Percentiles rank a stretch among this genome's conserved stretches.
phyloP scores from a whole-genome alignment of 2,888 invertebrate species.

The Trissolcus japonicus region DNA sequence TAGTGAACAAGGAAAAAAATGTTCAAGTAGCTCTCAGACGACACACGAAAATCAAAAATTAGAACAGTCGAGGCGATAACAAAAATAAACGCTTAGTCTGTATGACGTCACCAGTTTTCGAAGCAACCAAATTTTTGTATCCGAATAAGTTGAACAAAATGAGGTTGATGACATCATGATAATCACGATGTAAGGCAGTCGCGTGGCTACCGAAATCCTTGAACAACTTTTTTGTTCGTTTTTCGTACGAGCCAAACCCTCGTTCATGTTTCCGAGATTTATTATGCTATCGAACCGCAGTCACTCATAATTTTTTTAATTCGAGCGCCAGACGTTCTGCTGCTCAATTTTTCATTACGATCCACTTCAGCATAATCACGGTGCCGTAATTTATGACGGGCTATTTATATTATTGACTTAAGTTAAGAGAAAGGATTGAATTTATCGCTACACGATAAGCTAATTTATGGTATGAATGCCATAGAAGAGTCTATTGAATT shows the following conservation, averaged over 20 bases:
- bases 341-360: slow-evolving; percentile 42
- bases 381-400: slow-evolving; percentile 13
- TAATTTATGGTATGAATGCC: background rate
- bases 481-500: no score
- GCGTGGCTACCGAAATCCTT: slow-evolving; percentile 45
- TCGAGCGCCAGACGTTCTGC: slow-evolving; percentile 8
- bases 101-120: slow-evolving; percentile 22
- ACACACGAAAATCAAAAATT: background rate
- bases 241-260: slow-evolving; percentile 42
- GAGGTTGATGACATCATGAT: slow-evolving; percentile 38
- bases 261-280: slow-evolving; percentile 44
- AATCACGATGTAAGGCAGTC: slow-evolving; percentile 41
- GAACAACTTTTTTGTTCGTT: slow-evolving; percentile 44
- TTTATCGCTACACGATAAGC: slow-evolving; percentile 3
- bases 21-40: background rate
- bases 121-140: slow-evolving; percentile 14
- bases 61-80: background rate
- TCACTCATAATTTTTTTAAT: slow-evolving; percentile 48
- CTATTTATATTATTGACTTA: slow-evolving; percentile 35
- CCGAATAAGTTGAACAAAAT: slow-evolving; percentile 4
- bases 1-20: background rate
- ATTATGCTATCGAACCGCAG: slow-evolving; percentile 46
- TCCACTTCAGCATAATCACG: slow-evolving; percentile 34
- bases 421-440: background rate
- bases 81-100: slow-evolving; percentile 24